Conservation (phyloP, 1,140 invertebrate species). For the Halictus rubicundus region DNA sequence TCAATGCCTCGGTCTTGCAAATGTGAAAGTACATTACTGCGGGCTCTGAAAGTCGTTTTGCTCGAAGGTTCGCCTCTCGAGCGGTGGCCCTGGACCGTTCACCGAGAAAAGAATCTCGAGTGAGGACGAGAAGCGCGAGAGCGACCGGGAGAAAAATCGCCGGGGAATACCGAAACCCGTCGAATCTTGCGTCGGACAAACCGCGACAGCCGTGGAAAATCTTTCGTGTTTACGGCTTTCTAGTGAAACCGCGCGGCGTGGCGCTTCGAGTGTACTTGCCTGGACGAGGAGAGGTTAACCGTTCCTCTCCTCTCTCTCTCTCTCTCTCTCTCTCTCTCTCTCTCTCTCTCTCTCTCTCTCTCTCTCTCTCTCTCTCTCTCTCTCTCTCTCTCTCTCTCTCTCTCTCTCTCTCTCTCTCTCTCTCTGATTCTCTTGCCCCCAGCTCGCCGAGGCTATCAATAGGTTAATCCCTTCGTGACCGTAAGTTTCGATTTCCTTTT, state of each 20-base stretch:
- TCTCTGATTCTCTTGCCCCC: too few species aligned
- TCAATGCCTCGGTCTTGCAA: slow-evolving; percentile 65
- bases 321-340: too few species aligned
- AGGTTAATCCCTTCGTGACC: not conserved
- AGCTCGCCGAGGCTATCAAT: not conserved
- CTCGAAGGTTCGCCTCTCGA: slow-evolving; percentile 63
- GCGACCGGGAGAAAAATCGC: slow-evolving; percentile 29
- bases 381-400: too few species aligned
- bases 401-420: too few species aligned
- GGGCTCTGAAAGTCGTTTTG: slow-evolving; percentile 64
- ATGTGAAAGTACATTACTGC: slow-evolving; percentile 67
- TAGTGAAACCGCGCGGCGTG: not conserved
- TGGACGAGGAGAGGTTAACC: not conserved
- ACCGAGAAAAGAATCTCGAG: slow-evolving; percentile 52
- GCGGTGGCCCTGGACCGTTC: slow-evolving; percentile 62
- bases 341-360: too few species aligned
- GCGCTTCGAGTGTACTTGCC: too few species aligned
- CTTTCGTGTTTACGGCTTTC: not conserved
- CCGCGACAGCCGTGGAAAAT: not conserved
- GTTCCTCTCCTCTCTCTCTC: too few species aligned
- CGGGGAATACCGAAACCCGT: not conserved
- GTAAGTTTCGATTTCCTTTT: not conserved
- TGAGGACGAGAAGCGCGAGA: slow-evolving; percentile 24
- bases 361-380: too few species aligned
- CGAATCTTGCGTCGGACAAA: too few species aligned